Conservation (phyloP, 2,113 vertebrate genomes). For the Hucho hucho region DNA sequence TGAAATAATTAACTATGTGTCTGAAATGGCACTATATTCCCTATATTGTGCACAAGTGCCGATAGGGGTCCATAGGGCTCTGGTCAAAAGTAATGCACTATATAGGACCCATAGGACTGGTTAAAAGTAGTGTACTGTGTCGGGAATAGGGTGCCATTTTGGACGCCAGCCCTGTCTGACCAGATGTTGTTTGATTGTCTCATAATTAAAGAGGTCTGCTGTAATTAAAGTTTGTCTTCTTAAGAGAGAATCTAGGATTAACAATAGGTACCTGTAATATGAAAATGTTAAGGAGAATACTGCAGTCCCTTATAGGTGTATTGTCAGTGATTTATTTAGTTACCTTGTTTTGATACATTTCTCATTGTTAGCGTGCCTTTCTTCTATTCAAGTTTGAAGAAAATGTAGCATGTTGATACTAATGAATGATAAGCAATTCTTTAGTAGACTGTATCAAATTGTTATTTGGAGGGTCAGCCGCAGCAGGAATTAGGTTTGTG, state of each 20-base stretch:
- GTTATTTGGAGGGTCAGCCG: conserved; percentile 39
- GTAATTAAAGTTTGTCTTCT: no score
- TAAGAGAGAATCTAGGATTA: no score
- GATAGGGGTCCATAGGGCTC: conserved; percentile 10
- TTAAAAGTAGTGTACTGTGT: no score
- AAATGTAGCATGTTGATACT: conserved; percentile 54
- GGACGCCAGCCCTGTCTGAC: neutral
- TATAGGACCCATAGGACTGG: neutral
- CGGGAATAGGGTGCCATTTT: no score
- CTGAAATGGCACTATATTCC: conserved; percentile 49
- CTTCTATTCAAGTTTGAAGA: conserved; percentile 58
- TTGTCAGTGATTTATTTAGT: neutral
- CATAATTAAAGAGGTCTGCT: neutral
- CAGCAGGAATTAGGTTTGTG: conserved; percentile 48
- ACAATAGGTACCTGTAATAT: no score
- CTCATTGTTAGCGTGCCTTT: conserved; percentile 72
- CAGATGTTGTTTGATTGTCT: neutral
- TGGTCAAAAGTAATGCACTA: neutral
- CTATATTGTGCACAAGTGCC: conserved; percentile 39
- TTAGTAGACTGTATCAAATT: conserved; percentile 31
- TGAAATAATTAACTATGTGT: conserved; percentile 59
- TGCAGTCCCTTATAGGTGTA: neutral
- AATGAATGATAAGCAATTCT: conserved; percentile 25
- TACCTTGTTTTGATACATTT: conserved; percentile 28
- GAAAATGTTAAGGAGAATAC: neutral